Base-by-base conservation (phyloP, 2,113 vertebrate genomes). In the Mesembrinibis cayennensis region DNA sequence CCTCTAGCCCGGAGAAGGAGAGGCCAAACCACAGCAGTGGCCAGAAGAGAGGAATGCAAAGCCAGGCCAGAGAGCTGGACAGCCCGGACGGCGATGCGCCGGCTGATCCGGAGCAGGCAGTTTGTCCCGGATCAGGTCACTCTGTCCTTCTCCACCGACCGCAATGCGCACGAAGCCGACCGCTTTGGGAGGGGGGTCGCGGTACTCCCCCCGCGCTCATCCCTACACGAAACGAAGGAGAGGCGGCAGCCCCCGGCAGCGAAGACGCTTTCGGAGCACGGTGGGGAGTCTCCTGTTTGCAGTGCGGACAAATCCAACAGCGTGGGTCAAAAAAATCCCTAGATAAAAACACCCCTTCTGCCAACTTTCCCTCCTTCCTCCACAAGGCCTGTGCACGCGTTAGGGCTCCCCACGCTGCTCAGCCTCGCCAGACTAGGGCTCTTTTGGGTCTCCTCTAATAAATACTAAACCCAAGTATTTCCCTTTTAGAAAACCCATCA, bases 351-450 rank as follows among this genome's bases (percentile, higher is more conserved):
- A 27, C 27, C 29, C 38, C 44, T 56, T 34, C 52, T 49, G 13
- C 13, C 27, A 34, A 13, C 22, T 13, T 16, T 17, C 70, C 32
- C 34, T 36, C 58, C 18, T 19, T 32, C 58, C 22, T 29, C 40
- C 34, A 4, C 45, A 18, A n/a, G 55, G 55, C 3, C 44, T 7
- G 10, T 26, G 36, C 42, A 21, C 0, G 2, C 7, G 2, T 22
- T 7, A 3, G 47, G 47, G 65, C 59, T 65, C 45, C 70, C 34
- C 7, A 2, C 22, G 12, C 47, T 10, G 19, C n/a, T 42, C 63
- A 29, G 21, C 16, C 52, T 87, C 45, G 5, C 30, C 8, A 29
- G 44, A 19, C 45, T 22, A 14, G 26, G 32, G 18, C 36, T 16
- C 38, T 26, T 9, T 9, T 12, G 3, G 21, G 23, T 22, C 34